Evolutionary conservation across 2,113 vertebrate genomes (phyloP).

Genomic region (Petrocephalus zakoni): DNA sequence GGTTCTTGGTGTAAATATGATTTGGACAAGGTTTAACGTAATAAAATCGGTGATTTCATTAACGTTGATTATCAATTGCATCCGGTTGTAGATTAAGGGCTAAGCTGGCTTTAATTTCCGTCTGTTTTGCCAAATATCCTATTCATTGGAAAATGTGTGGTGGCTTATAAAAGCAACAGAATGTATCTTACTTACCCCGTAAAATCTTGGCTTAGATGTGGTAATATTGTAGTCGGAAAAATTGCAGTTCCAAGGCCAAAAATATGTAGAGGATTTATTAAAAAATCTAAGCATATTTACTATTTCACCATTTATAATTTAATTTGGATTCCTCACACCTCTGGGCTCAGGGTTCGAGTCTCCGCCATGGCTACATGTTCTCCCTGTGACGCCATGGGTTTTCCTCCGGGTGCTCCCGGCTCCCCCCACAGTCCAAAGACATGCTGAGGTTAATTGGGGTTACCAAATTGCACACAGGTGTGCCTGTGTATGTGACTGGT

Average conservation of each 20-base stretch:
- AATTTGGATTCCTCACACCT: too few relatives aligned
- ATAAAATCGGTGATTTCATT: constrained; percentile 15
- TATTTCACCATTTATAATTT: background rate
- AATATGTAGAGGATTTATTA: background rate
- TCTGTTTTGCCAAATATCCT: constrained; percentile 14
- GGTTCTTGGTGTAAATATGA: constrained; percentile 1
- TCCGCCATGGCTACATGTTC: too few relatives aligned
- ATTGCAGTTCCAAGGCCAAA: background rate
- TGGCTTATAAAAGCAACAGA: background rate
- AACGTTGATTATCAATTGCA: constrained; percentile 16
- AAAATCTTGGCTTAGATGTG: background rate
- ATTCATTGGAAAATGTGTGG: constrained; percentile 13
- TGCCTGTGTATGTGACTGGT: too few relatives aligned
- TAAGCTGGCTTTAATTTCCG: constrained; percentile 2
- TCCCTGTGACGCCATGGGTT: too few relatives aligned
- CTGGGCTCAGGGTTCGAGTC: too few relatives aligned
- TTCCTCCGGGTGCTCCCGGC: too few relatives aligned
- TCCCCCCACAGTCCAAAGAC: too few relatives aligned
- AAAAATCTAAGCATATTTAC: background rate
- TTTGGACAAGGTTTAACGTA: constrained; percentile 9
- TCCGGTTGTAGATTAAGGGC: background rate
- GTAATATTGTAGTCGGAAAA: background rate
- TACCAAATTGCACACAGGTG: too few relatives aligned
- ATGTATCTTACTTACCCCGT: background rate
- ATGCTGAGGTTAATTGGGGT: too few relatives aligned